phyloP scores from a whole-genome alignment of 2,113 vertebrate species.

The Catagonus wagneri region DNA sequence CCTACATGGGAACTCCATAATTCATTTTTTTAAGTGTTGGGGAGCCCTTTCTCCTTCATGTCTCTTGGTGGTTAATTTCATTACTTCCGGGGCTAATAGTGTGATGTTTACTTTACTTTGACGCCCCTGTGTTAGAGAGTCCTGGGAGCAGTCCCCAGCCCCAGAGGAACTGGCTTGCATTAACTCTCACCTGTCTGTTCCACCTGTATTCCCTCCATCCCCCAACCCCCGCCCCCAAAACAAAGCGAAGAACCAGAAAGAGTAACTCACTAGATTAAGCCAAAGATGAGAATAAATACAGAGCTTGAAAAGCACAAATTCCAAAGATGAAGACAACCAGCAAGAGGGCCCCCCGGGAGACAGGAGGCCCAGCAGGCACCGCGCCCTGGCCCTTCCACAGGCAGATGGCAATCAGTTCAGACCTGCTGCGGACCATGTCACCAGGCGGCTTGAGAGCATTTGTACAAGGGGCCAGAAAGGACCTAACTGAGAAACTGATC shows the following conservation, averaged over 20 bases:
- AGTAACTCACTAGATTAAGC: not conserved
- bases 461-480: conserved; percentile 52
- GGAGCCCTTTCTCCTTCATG: not conserved
- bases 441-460: not conserved
- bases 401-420: not conserved
- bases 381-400: not conserved
- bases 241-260: not conserved
- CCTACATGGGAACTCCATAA: too few relatives aligned
- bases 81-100: rapidly evolving
- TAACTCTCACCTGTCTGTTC: not conserved
- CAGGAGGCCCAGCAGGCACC: not conserved
- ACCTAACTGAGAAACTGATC: conserved; percentile 44
- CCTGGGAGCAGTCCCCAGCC: not conserved
- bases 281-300: not conserved
- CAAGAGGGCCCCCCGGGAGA: rapidly evolving
- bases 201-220: too few relatives aligned
- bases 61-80: not conserved
- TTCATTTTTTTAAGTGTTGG: too few relatives aligned
- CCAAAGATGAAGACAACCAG: not conserved
- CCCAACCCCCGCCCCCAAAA: not conserved
- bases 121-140: not conserved
- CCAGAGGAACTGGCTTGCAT: not conserved
- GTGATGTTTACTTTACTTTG: not conserved
- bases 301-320: not conserved
- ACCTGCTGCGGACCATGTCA: not conserved